A percentile compares a stretch with the other conserved stretches of the same genome.
These are phyloP conservation scores for Ophioninae sp. DNA, from an alignment of 2,888 invertebrate genomes.

Conservation along the genomic window DNA sequence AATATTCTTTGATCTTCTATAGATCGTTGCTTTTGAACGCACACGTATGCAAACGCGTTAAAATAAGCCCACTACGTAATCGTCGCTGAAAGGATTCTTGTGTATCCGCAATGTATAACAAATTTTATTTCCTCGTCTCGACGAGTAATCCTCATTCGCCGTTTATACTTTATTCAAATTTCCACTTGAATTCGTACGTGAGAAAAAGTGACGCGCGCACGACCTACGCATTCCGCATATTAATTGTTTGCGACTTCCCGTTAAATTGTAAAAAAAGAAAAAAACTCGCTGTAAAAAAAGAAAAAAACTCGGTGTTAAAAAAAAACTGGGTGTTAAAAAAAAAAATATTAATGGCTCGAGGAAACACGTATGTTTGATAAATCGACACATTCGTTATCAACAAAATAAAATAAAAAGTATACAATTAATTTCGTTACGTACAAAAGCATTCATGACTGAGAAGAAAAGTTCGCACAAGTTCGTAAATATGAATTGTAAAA, in stretches of 20 bases:
- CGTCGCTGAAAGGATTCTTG: constrained; percentile 13
- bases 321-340: neutral
- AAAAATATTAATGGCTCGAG: neutral
- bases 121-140: constrained; percentile 2
- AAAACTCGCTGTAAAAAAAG: neutral
- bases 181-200: constrained; percentile 33
- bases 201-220: constrained; percentile 32
- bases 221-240: constrained; percentile 31
- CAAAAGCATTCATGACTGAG: neutral
- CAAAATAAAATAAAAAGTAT: neutral
- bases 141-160: constrained; percentile 6
- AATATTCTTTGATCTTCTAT: constrained; percentile 24
- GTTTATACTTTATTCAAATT: constrained; percentile 33
- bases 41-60: neutral
- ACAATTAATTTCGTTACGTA: neutral
- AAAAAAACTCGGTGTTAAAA: too few species aligned
- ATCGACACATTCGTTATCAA: neutral
- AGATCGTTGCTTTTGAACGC: neutral
- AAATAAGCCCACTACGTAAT: neutral
- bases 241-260: constrained; percentile 14
- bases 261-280: constrained; percentile 4
- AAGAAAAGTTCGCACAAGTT: neutral
- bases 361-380: neutral
- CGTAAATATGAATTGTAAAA: neutral
- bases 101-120: constrained; percentile 15